phyloP scores from a whole-genome alignment of 2,888 invertebrate species.

The Gnatocerus cornutus region DNA sequence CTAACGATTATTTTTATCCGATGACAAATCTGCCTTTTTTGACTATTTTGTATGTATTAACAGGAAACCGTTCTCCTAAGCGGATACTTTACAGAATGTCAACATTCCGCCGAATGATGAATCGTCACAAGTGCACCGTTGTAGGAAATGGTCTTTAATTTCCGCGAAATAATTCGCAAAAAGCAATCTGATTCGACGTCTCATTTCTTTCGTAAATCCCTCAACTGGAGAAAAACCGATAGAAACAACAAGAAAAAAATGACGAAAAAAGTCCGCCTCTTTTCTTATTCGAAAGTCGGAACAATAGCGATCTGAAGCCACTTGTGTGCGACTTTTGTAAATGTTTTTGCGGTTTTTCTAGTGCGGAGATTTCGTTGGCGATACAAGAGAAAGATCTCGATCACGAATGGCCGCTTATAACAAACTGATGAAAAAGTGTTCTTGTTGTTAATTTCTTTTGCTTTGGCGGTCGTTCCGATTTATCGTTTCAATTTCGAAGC shows the following conservation, averaged over 20 bases:
- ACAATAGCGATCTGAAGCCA: conserved; percentile 52
- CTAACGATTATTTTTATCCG: too few species aligned
- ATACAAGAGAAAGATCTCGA: conserved; percentile 32
- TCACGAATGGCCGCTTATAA: conserved; percentile 14
- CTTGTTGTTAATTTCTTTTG: conserved; percentile 31
- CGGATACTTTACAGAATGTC: not conserved
- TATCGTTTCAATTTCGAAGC: conserved; percentile 28
- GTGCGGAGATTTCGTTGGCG: conserved; percentile 35
- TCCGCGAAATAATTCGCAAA: conserved; percentile 41
- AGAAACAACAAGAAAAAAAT: conserved; percentile 49
- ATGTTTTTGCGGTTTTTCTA: conserved; percentile 48
- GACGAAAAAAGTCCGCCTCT: conserved; percentile 34
- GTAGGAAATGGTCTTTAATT: conserved; percentile 43
- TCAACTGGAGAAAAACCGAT: conserved; percentile 37
- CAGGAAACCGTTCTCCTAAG: too few species aligned
- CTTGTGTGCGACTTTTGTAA: conserved; percentile 52
- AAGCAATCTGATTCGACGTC: conserved; percentile 39
- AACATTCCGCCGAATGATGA: conserved; percentile 13
- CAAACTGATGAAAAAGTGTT: conserved; percentile 11
- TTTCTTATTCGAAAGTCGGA: conserved; percentile 40
- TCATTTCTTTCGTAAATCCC: conserved; percentile 43
- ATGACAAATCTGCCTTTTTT: too few species aligned
- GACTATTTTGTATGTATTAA: too few species aligned
- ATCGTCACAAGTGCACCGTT: conserved; percentile 25
- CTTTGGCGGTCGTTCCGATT: conserved; percentile 14